Evolutionary conservation across 2,888 invertebrate species (phyloP), one percentile per base, ranked within the genome.

Genomic region (Pyralis farinalis): DNA sequence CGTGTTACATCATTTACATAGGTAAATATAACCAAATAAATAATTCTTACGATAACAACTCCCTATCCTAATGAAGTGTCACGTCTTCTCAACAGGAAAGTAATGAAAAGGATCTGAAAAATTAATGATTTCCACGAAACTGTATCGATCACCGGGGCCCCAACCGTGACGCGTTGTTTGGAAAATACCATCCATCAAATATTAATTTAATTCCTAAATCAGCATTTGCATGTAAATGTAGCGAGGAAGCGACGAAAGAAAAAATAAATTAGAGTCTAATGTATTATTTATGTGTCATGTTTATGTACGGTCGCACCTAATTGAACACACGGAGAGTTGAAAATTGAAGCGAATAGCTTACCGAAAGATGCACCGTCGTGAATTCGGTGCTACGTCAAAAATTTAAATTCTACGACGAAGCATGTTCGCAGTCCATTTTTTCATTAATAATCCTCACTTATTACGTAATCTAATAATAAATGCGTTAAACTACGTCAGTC

Each of bases 61-160:
- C n/a, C n/a, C n/a, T n/a, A n/a, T n/a, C n/a, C n/a, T n/a, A n/a
- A 21, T 21, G 21, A 25, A 25, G 7, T 7, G 25, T 16, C 16
- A 4, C 4, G 4, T 16, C 25, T 7, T 25, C 7, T 25, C 25
- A 25, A 7, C n/a, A 25, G 7, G 7, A 2, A 25, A 8, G 7
- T 25, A 25, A 7, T 25, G 7, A 2, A 25, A 25, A 25, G 25
- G 7, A 25, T 5, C 8, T 25, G 25, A 25, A 25, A 25, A 25
- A 40, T 30, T 43, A 30, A 42, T 42, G 36, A 39, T 42, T 42
- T 34, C 28, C 7, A 27, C 0, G 7, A 28, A 27, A 36, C 20
- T 9, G 31, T 34, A 46, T 46, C 46, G 46, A 43, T 46, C 46
- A 46, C 34, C 41, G 41, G 39, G 35, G 12, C 32, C 5, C 4